These are phyloP conservation scores for Phalacrocorax pelagicus DNA, from an alignment of 2,113 vertebrate genomes.

Conservation along the genomic window DNA sequence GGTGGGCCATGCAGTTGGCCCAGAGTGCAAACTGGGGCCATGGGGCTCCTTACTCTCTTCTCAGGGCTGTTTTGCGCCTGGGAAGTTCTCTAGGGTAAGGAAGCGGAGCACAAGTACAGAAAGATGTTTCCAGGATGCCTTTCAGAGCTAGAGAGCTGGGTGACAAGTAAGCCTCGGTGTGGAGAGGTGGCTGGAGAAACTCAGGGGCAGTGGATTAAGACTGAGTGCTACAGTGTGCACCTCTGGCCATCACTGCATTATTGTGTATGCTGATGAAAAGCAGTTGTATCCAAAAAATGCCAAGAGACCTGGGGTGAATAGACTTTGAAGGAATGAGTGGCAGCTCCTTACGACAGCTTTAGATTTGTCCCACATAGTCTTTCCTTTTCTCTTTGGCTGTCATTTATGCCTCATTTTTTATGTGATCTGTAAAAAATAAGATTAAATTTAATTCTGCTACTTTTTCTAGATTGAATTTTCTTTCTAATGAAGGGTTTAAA, in stretches of 20 bases:
- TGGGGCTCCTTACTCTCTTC: background rate
- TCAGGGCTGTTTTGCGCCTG: background rate
- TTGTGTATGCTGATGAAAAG: background rate
- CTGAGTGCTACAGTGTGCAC: background rate
- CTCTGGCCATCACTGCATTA: background rate
- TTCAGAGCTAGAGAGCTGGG: background rate
- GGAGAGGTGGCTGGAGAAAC: background rate
- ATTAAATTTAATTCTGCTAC: background rate
- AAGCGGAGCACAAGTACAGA: background rate
- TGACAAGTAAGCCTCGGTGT: background rate
- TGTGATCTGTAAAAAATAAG: background rate
- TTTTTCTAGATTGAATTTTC: slow-evolving; percentile 3
- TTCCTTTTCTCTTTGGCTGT: background rate
- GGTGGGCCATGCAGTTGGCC: background rate
- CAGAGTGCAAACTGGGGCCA: background rate
- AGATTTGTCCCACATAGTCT: background rate
- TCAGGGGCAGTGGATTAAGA: background rate
- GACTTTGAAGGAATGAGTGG: background rate
- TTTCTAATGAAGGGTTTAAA: slow-evolving; percentile 10
- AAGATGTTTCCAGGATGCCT: background rate
- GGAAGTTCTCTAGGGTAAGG: background rate
- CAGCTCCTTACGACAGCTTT: background rate
- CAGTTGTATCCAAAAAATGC: background rate
- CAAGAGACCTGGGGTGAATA: background rate
- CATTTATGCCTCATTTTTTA: background rate